Base-by-base conservation (phyloP, 1,140 invertebrate genomes). In the Drosophila serrata region DNA sequence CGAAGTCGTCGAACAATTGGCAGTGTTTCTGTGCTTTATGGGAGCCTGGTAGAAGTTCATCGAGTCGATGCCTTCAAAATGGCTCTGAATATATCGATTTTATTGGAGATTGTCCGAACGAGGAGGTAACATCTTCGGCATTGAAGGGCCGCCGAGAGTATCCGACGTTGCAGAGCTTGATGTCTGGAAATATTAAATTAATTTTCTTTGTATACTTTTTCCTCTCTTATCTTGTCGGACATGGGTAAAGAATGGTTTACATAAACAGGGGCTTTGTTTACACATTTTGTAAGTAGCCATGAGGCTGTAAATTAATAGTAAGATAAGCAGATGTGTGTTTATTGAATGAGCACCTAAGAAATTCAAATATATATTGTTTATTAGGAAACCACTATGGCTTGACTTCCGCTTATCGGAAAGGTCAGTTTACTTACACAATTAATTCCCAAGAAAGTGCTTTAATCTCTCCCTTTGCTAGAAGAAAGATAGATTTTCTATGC, bases 31-130 rank as follows among this genome's bases (percentile, higher is more conserved):
- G 17, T 45, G 12, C 17, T 40, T 86, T 65, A 86, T 85, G 81
- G n/a, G 48, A 65, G 81, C 81, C 81, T 85, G 81, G 79, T 85
- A 74, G 22, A 86, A 78, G 62, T 78, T 69, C 45, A 85, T 78
- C 82, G 82, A 85, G 82, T 85, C 81, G 81, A 85, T 85, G 81
- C 49, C 82, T 77, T 39, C 73, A 46, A 77, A 85, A 85, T 78
- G 48, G 56, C 55, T 78, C 72, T 65, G 42, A 55, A 60, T 61
- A 62, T 86, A 85, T 85, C 68, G 81, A 85, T 85, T 85, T 85
- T 81, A 76, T 76, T 76, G 74, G 53, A 27, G 31, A 40, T 65
- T 65, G 42, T 6, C 35, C 24, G 35, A 13, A 17, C 33, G 33
- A 12, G n/a, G 33, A 45, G 15, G 51, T 22, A 17, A 11, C 27